A percentile compares a stretch with the other conserved stretches of the same genome.
Conservation (phyloP, 2,113 vertebrate species). For the Anser brachyrhynchus region DNA sequence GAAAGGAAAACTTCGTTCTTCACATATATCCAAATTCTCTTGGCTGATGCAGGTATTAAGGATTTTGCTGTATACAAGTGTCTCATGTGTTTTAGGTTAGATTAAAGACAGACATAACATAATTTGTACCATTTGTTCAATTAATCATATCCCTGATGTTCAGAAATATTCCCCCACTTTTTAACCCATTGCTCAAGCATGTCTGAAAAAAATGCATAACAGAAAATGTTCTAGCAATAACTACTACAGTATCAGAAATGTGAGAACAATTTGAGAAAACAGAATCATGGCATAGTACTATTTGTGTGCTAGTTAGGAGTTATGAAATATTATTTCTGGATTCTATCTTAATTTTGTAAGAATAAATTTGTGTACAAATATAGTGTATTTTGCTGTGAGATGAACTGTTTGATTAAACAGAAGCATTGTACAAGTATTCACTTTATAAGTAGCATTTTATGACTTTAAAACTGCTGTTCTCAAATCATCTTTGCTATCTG, state of each 20-base stretch:
- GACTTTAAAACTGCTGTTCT: neutral
- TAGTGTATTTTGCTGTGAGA: neutral
- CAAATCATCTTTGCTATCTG: neutral
- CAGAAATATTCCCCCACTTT: neutral
- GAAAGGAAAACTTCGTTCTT: constrained; percentile 38
- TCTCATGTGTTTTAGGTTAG: neutral
- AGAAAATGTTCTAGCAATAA: neutral
- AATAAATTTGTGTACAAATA: neutral
- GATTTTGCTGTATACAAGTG: neutral
- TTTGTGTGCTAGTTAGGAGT: neutral
- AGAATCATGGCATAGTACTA: neutral
- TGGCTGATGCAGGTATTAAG: neutral
- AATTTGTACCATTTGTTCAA: neutral
- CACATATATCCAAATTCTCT: neutral
- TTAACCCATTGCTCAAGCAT: neutral
- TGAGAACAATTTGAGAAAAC: neutral
- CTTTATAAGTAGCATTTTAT: neutral
- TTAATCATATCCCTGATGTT: neutral
- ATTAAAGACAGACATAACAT: constrained; percentile 23
- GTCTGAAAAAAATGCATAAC: neutral
- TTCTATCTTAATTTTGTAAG: neutral
- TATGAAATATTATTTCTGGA: neutral
- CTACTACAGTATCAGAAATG: neutral
- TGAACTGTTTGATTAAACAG: neutral
- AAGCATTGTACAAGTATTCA: neutral